These are phyloP conservation scores for Mesorhabditis spiculigera DNA, from an alignment of 2,888 invertebrate species.

Conservation along the genomic window DNA sequence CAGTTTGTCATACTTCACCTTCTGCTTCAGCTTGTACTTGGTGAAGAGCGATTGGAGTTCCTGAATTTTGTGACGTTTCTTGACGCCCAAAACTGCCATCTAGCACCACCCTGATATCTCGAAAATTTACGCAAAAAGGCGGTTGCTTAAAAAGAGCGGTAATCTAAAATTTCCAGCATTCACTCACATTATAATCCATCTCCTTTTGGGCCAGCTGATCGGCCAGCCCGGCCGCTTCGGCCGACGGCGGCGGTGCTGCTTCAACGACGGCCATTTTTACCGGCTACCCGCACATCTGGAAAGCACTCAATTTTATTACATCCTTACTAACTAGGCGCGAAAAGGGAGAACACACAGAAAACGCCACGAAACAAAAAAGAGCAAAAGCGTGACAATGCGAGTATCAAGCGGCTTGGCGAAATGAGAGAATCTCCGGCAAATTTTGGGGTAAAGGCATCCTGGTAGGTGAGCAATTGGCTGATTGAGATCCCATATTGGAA, in stretches of 20 bases:
- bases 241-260: neutral
- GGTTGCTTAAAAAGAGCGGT: neutral
- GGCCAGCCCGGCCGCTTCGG: neutral
- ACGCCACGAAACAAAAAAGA: no score
- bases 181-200: constrained; percentile 1
- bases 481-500: no score
- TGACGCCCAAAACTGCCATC: neutral
- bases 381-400: no score
- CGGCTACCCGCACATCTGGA: no score
- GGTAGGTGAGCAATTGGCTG: no score
- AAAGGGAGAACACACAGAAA: no score
- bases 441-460: no score
- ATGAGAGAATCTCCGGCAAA: no score
- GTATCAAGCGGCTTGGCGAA: no score
- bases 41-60: constrained; percentile 4
- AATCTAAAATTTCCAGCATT: neutral
- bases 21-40: constrained; percentile 6
- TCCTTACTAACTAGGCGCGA: no score
- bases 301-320: no score
- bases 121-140: neutral
- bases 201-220: constrained; percentile 1
- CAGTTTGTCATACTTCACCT: constrained; percentile 4
- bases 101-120: neutral
- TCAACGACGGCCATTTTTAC: neutral
- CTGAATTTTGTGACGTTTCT: neutral